Evolutionary conservation across 2,797 vertebrate species (phyloP), one percentile per base, ranked within the genome.

Genomic region (Hippopotamyrus pictus): DNA sequence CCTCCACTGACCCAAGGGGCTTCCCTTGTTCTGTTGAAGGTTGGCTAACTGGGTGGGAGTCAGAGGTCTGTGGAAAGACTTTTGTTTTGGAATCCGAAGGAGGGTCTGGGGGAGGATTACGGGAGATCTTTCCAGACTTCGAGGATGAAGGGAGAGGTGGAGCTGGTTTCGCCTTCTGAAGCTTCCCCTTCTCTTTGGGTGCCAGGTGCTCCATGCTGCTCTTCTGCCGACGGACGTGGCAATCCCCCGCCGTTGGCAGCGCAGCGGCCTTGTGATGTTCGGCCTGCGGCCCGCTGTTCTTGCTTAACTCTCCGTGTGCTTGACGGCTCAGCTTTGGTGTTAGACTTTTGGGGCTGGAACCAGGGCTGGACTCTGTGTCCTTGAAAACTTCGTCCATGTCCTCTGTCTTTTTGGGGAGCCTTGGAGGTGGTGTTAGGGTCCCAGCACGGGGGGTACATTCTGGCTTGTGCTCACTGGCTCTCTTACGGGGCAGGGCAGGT

Each of bases 401-500:
- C 50, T 96, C 98, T 0, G 79, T 94, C 90, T 96, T 98, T 90
- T 96, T 98, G 5, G 95, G 95, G 90, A 98, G 95, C 90, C 97
- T 95, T 0, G 97, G 98, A 0, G 98, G 97, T 0, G 98, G 97
- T 0, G 98, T 98, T 87, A 97, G 95, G 0, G 97, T 97, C 86
- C 98, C 97, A 89, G 91, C 92, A 22, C 96, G 94, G 82, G 95
- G 92, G 44, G 91, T 89, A 12, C 90, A 83, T 22, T 98, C 98
- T 1, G 94, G 90, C 93, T 97, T 97, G 90, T 93, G 95, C 93
- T 99, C 97, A 0, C 93, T 96, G 0, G 96, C 95, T 82, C 97
- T 94, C 92, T 99, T 99, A 73, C 98, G 97, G 0, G 98, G 99
- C 93, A 99, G 94, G 0, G 97, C 98, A 0, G 98, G 98, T 93